Conservation (phyloP, 2,888 invertebrate species). For the Sinelater perroti region DNA sequence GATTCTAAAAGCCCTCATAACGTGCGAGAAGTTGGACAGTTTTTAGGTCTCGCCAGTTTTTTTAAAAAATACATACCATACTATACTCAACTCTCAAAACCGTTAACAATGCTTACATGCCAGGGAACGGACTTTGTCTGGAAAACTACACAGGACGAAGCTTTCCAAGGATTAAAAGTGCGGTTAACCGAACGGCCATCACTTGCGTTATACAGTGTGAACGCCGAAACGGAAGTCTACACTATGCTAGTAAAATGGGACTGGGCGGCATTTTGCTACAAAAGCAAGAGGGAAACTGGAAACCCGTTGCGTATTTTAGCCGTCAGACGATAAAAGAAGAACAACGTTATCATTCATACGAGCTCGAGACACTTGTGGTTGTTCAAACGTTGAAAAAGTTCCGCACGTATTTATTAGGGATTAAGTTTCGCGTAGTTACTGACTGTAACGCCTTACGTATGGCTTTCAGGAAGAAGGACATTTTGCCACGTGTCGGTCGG, state of each 20-base stretch:
- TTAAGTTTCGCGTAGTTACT: conserved; percentile 31
- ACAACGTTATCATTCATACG: neutral
- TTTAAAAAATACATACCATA: conserved; percentile 47
- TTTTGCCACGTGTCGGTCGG: conserved; percentile 46
- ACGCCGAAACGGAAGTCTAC: conserved; percentile 40
- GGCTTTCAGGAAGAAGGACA: conserved; percentile 39
- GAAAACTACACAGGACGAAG: conserved; percentile 36
- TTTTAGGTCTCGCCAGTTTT: neutral
- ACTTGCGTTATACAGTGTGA: conserved; percentile 41
- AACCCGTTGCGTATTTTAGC: conserved; percentile 20
- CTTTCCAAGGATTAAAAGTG: conserved; percentile 40
- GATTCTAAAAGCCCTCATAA: neutral
- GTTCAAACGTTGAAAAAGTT: neutral
- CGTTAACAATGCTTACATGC: conserved; percentile 26
- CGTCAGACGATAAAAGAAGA: conserved; percentile 5
- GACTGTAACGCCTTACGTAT: conserved; percentile 43
- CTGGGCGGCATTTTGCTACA: conserved; percentile 44
- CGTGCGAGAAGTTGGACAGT: neutral
- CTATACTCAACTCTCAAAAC: conserved; percentile 39
- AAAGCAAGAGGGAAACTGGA: conserved; percentile 11
- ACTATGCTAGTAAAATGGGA: conserved; percentile 41
- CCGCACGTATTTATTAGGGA: neutral
- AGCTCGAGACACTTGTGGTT: conserved; percentile 3
- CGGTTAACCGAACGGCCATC: conserved; percentile 35
- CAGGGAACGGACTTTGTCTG: neutral